A percentile compares a stretch with the other conserved stretches of the same genome.
Evolutionary conservation across 2,888 invertebrate species (phyloP).

Genomic region (Harpagoxenus sublaevis): DNA sequence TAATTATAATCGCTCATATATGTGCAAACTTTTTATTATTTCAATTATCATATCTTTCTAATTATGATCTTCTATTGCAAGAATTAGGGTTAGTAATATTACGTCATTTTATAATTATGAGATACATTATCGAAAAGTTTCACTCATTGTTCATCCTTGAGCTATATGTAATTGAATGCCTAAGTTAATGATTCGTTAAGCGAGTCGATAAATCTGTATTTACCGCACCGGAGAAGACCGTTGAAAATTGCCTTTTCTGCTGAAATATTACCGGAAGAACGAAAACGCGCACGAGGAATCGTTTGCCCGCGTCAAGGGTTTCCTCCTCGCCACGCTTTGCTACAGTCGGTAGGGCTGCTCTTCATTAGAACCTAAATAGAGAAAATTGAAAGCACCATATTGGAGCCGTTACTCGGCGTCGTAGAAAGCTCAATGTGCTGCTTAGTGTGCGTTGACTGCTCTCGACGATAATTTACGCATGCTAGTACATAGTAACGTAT

Average conservation of each 20-base stretch:
- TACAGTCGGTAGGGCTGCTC: conserved; percentile 71
- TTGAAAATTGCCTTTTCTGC: conserved; percentile 62
- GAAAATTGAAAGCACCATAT: conserved; percentile 82
- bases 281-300: conserved; percentile 53
- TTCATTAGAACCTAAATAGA: conserved; percentile 81
- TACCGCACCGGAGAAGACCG: conserved; percentile 22
- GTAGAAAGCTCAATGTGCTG: conserved; percentile 51
- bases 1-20: not conserved
- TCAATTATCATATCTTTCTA: not conserved
- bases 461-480: conserved; percentile 43
- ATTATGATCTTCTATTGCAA: not conserved
- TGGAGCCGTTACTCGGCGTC: conserved; percentile 55
- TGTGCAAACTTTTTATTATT: not conserved
- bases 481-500: not conserved
- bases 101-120: not conserved
- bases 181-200: conserved; percentile 46
- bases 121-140: not conserved
- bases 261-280: conserved; percentile 53
- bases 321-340: conserved; percentile 57
- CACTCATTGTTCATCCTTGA: conserved; percentile 5
- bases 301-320: conserved; percentile 61
- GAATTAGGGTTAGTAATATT: not conserved
- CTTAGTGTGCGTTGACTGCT: conserved; percentile 53
- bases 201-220: conserved; percentile 52
- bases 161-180: conserved; percentile 19